Evolutionary conservation across 2,888 invertebrate genomes (phyloP).

Genomic region (Eristalis pertinax): DNA sequence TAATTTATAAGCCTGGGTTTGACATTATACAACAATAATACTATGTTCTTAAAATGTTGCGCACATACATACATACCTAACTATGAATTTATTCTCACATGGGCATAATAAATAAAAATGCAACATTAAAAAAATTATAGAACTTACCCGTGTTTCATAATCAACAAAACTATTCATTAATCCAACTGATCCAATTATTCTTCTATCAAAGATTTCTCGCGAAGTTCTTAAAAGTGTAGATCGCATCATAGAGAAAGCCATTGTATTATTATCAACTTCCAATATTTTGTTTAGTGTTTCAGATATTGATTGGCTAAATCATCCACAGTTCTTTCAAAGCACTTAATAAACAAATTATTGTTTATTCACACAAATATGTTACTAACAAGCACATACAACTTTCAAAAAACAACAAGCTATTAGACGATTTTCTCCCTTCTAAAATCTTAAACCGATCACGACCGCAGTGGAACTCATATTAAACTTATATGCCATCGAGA

Average conservation of each 20-base stretch:
- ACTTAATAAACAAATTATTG: neutral
- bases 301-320: neutral
- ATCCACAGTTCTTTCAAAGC: neutral
- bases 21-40: no score
- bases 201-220: conserved; percentile 47
- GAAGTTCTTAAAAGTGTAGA: conserved; percentile 46
- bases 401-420: neutral
- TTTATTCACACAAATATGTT: neutral
- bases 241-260: conserved; percentile 46
- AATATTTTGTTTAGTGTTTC: no score
- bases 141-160: conserved; percentile 29
- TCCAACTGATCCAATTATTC: conserved; percentile 43
- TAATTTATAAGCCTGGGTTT: no score
- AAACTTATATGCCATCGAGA: conserved; percentile 17
- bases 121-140: neutral
- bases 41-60: no score
- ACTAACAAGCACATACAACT: neutral
- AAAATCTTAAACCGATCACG: conserved; percentile 39
- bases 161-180: conserved; percentile 34
- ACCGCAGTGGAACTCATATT: conserved; percentile 35
- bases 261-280: conserved; percentile 2
- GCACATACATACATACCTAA: no score
- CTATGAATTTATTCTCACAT: no score
- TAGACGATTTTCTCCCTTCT: neutral
- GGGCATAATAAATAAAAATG: neutral